These are phyloP conservation scores for Xestia ashworthii DNA, from an alignment of 2,888 invertebrate genomes.

Conservation along the genomic window DNA sequence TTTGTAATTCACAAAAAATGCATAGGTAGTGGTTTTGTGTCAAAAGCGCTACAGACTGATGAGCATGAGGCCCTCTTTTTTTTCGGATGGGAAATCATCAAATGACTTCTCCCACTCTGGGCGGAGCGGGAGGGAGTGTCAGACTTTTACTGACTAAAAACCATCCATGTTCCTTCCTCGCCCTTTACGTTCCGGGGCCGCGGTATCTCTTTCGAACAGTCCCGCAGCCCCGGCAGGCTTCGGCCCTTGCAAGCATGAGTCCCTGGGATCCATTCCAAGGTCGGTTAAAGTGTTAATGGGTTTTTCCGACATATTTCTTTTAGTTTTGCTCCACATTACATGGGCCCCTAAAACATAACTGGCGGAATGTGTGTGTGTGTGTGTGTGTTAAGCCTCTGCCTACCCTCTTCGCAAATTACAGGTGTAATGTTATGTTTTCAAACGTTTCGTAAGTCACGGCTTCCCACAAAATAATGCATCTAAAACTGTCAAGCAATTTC, in stretches of 20 bases:
- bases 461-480: not conserved
- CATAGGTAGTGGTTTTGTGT: not conserved
- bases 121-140: no score
- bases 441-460: not conserved
- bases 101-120: no score
- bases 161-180: no score
- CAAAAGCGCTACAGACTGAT: not conserved
- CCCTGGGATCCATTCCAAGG: not conserved
- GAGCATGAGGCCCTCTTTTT: not conserved
- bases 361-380: no score
- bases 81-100: no score
- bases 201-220: no score
- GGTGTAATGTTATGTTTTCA: not conserved
- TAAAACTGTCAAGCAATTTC: constrained; percentile 15
- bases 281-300: not conserved
- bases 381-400: not conserved
- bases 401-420: not conserved
- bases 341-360: no score
- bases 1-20: not conserved
- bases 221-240: no score
- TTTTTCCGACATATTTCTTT: not conserved
- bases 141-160: no score
- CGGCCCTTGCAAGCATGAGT: not conserved
- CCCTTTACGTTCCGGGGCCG: no score
- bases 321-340: not conserved